Percentiles rank a stretch among this genome's conserved stretches.
Evolutionary conservation across 1,140 invertebrate genomes (phyloP).

Genomic region (Scaptomyza montana): DNA sequence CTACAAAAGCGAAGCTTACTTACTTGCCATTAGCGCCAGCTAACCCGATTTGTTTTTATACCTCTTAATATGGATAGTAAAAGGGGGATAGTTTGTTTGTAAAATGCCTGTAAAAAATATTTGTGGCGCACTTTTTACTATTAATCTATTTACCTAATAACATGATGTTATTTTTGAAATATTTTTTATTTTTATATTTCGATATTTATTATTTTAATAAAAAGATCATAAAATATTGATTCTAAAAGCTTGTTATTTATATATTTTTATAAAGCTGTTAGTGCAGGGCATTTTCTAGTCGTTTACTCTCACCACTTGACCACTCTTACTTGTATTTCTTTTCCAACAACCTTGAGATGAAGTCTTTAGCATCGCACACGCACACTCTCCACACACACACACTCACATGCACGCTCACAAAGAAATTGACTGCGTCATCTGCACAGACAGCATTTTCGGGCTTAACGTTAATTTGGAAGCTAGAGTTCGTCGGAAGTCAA

Average conservation of each 20-base stretch:
- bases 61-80: neutral
- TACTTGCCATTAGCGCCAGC: slow-evolving; percentile 15
- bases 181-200: no score
- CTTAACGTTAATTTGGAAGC: slow-evolving; percentile 5
- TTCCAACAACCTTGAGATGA: slow-evolving; percentile 63
- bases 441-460: slow-evolving; percentile 4
- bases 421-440: slow-evolving; percentile 60
- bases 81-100: neutral
- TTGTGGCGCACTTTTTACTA: no score
- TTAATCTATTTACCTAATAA: no score
- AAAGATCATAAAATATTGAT: no score
- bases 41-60: slow-evolving; percentile 35
- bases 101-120: no score
- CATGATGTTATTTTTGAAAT: no score
- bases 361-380: slow-evolving; percentile 45
- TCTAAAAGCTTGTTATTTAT: no score
- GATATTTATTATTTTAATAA: no score
- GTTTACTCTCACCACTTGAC: neutral
- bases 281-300: neutral
- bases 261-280: no score
- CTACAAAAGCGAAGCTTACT: slow-evolving; percentile 36
- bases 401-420: slow-evolving; percentile 12
- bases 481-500: slow-evolving; percentile 60
- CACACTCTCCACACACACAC: slow-evolving; percentile 49
- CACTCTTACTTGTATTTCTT: slow-evolving; percentile 24